A percentile compares a stretch with the other conserved stretches of the same genome.
These are phyloP conservation scores for Hemibagrus guttatus DNA, from an alignment of 2,797 vertebrate species.

Conservation along the genomic window DNA sequence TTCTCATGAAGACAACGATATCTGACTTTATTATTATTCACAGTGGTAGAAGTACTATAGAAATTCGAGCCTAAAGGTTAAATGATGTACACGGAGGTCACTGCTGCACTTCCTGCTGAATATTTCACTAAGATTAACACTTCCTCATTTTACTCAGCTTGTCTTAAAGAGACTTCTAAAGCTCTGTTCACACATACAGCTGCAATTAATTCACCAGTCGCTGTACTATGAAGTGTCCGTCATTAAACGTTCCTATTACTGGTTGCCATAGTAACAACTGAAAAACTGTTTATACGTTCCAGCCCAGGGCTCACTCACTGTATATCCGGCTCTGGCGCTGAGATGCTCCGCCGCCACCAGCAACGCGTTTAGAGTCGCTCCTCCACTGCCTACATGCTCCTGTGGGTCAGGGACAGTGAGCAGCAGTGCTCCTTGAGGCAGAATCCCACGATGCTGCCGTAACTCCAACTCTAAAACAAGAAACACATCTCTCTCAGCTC, in stretches of 20 bases:
- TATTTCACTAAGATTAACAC: neutral
- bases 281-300: neutral
- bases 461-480: constrained; percentile 82
- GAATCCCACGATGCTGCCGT: constrained; percentile 76
- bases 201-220: no score
- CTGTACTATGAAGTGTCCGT: no score
- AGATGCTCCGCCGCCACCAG: constrained; percentile 92
- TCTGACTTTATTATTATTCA: neutral
- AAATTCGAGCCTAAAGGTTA: neutral
- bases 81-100: neutral
- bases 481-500: constrained; percentile 8
- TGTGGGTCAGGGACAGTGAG: constrained; percentile 85
- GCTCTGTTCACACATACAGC: no score
- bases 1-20: neutral
- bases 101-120: neutral
- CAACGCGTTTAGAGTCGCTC: constrained; percentile 91
- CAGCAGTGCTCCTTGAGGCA: constrained; percentile 74
- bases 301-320: constrained; percentile 70
- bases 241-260: no score
- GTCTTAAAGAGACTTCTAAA: no score
- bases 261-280: no score
- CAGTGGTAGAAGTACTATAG: neutral
- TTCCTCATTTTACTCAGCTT: neutral
- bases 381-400: constrained; percentile 85
- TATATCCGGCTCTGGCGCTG: constrained; percentile 83